These are phyloP conservation scores for Lasioglossum albipes DNA, from an alignment of 1,140 invertebrate species.

Conservation along the genomic window DNA sequence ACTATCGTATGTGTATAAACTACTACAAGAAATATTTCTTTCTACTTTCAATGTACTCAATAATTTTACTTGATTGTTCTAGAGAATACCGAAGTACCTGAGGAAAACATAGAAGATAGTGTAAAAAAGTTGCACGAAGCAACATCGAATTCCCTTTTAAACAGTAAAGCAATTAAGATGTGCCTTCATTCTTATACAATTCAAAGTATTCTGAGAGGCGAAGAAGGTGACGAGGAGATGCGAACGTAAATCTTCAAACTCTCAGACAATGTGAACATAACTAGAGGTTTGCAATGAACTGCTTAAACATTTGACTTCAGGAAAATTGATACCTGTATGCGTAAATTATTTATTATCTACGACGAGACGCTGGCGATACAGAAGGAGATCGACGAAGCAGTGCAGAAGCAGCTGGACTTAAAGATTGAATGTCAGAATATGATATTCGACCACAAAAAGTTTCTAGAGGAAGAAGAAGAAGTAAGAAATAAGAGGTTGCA, in stretches of 20 bases:
- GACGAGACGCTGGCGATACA: conserved; percentile 49
- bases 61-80: background rate
- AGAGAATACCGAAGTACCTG: conserved; percentile 8
- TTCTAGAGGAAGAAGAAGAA: conserved; percentile 64
- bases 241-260: conserved; percentile 13
- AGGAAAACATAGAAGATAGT: background rate
- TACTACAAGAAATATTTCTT: background rate
- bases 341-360: conserved; percentile 60
- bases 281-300: background rate
- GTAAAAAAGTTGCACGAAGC: conserved; percentile 45
- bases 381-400: conserved; percentile 42
- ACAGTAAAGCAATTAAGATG: conserved; percentile 44
- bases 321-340: conserved; percentile 47
- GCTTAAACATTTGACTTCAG: conserved; percentile 44
- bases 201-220: conserved; percentile 53
- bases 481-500: conserved; percentile 58
- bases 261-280: background rate
- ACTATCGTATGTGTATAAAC: conserved; percentile 52
- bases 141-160: conserved; percentile 54
- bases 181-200: conserved; percentile 59
- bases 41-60: background rate
- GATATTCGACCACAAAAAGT: conserved; percentile 56
- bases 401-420: conserved; percentile 51
- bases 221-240: conserved; percentile 36
- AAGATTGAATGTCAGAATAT: conserved; percentile 58